A percentile compares a stretch with the other conserved stretches of the same genome.
Evolutionary conservation across 2,113 vertebrate genomes (phyloP).

Genomic region (Prolemur simus): DNA sequence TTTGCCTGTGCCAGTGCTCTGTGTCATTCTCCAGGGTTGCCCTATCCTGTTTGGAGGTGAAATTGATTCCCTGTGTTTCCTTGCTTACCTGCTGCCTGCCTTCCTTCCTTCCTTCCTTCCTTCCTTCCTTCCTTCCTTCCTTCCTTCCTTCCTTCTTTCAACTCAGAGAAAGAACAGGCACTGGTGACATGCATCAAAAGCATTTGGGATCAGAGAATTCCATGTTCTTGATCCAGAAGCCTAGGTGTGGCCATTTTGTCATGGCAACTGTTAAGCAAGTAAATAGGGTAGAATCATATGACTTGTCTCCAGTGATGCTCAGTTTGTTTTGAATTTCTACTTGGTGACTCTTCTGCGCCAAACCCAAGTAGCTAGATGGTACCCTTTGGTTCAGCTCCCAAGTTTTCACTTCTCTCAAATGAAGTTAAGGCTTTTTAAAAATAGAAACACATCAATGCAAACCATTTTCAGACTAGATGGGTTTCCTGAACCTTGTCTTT

Average conservation of each 20-base stretch:
- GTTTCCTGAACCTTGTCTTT: constrained; percentile 52
- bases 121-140: no score
- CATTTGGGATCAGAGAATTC: constrained; percentile 56
- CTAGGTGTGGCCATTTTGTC: constrained; percentile 58
- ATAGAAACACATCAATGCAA: constrained; percentile 15
- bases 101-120: no score
- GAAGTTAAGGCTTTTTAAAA: constrained; percentile 55
- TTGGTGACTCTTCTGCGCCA: not conserved
- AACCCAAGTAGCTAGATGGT: constrained; percentile 40
- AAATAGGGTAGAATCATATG: constrained; percentile 45
- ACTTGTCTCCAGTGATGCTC: constrained; percentile 13
- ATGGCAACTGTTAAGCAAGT: constrained; percentile 43
- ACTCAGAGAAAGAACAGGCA: constrained; percentile 35
- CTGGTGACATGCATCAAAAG: not conserved
- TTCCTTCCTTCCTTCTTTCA: no score
- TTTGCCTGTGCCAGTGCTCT: not conserved
- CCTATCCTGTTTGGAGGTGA: constrained; percentile 14
- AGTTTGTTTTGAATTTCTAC: constrained; percentile 52
- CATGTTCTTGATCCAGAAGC: constrained; percentile 51
- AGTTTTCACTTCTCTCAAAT: constrained; percentile 60
- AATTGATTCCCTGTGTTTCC: constrained; percentile 44
- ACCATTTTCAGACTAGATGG: constrained; percentile 46
- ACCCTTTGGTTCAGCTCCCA: constrained; percentile 16
- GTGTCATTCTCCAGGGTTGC: constrained; percentile 15
- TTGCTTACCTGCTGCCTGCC: not conserved